These are phyloP conservation scores for Drosophila atripex DNA, from an alignment of 2,888 invertebrate species.

Conservation along the genomic window DNA sequence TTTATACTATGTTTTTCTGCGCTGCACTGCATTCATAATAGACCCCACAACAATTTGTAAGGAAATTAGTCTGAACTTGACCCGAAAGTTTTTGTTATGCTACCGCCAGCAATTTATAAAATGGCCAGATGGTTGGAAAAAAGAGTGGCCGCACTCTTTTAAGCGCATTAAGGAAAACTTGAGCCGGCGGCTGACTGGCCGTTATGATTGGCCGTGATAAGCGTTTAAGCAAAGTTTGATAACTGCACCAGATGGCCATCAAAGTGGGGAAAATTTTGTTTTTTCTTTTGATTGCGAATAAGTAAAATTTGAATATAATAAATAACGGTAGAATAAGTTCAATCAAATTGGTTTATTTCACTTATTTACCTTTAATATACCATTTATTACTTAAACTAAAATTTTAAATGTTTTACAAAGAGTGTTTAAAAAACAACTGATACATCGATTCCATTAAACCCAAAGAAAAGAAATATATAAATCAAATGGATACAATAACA, in stretches of 20 bases:
- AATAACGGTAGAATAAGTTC: neutral
- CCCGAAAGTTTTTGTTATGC: conserved; percentile 50
- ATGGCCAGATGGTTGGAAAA: conserved; percentile 24
- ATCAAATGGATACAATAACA: too few relatives aligned
- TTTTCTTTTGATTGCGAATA: neutral
- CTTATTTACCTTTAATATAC: neutral
- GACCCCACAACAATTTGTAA: conserved; percentile 52
- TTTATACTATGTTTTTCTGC: conserved; percentile 39
- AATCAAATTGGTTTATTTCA: neutral
- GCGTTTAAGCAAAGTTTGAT: conserved; percentile 56
- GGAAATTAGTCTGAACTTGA: conserved; percentile 69
- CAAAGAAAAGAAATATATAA: too few relatives aligned
- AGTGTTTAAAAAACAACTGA: too few relatives aligned
- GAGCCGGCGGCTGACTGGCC: neutral
- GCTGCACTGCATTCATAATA: conserved; percentile 43
- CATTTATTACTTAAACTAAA: too few relatives aligned
- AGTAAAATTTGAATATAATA: neutral
- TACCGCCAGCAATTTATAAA: conserved; percentile 56
- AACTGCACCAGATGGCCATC: conserved; percentile 38
- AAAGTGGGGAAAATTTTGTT: neutral
- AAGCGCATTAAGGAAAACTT: conserved; percentile 54
- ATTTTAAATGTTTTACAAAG: too few relatives aligned
- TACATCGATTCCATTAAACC: too few relatives aligned
- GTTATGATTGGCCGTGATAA: conserved; percentile 45
- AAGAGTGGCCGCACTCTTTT: conserved; percentile 33